Base-by-base conservation (phyloP, 2,888 invertebrate species). In the Zaprionus lineosus region DNA sequence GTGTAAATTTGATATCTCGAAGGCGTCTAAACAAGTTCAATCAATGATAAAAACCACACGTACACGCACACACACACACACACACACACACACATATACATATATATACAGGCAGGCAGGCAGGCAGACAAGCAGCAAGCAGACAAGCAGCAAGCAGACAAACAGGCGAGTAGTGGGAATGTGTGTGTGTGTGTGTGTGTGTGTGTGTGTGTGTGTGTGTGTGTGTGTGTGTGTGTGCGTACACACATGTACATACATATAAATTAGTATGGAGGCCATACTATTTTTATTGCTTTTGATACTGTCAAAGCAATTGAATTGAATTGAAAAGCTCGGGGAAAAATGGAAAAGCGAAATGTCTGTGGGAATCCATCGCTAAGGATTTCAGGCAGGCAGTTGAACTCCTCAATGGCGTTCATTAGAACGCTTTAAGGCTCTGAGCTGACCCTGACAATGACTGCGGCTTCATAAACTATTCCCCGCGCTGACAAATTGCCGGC, bases 1-100 rank as follows among this genome's bases (percentile, higher is more conserved):
- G 84, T 82, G 75, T 78, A 74, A 82, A 69, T 68, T 84, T 84
- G 73, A 82, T 70, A 66, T 66, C 58, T 66, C 60, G 59, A 31
- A 61, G 66, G 73, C 61, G 81, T 69, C 51, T 70, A 48, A 75
- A 71, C 61, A 61, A 84, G 77, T 81, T 70, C 77, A 77, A 74
- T 84, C 83, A 72, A 56, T 68, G 83, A 78, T 74, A 64, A 84
- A n/a, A 82, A 78, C 68, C 77, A 36, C 61, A 68, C 57, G 52
- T 75, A 68, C 63, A 53, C 59, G 24, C 21, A 12, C 21, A 53
- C 51, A 34, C 19, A 33, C 44, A 46, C 12, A 24, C 19, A 36
- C 36, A 53, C 19, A 29, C 28, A 44, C 19, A 40, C 16, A 28
- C 29, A 21, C 59, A 57, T 33, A 48, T 53, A 53, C 51, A 60